Base-by-base conservation (phyloP, 2,888 invertebrate species). In the Ormyrus thymus region DNA sequence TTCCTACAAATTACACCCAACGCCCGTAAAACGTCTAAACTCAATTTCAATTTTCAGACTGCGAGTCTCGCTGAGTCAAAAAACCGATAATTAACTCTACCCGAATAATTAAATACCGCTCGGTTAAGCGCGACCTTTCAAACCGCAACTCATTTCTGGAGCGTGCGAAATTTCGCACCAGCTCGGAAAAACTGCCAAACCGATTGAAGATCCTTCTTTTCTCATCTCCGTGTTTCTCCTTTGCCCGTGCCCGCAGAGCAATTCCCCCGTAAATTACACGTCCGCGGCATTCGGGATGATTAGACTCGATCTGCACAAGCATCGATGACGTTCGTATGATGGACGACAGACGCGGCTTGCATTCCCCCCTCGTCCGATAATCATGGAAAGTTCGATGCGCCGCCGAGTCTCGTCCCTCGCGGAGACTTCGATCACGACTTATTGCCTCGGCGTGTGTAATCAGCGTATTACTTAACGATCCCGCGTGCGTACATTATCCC, bases 391-490 rank as follows among this genome's bases (percentile, higher is more conserved):
- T 74, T 56, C 65, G 13, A 29, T 29, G 5, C 43, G 53, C 15
- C n/a, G 8, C 48, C 29, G 29, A 29, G 29, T 29, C 29, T 29
- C 29, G 29, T 29, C 3, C 29, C 29, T 29, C 29, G 29, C 29
- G 29, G 51, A 9, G 29, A 7, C 61, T 65, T 4, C 53, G 13
- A 58, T 66, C 65, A 71, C 72, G 53, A 65, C 46, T n/a, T 70
- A 11, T 48, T 8, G n/a, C 43, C 46, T 29, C 43, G 43, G 8
- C 13, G 29, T 45, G 43, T 56, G 45, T 78, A 74, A 71, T 62
- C 43, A 29, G 59, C 9, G 43, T 73, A 78, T 81, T 78, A 78
- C 78, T 81, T 76, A 81, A 81, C 51, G 29, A 76, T 73, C 72
- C 58, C 45, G 29, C 56, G 43, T 75, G 51, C 46, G 64, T 51